These are phyloP conservation scores for Leptura quadrifasciata DNA, from an alignment of 2,888 invertebrate genomes.

Conservation along the genomic window DNA sequence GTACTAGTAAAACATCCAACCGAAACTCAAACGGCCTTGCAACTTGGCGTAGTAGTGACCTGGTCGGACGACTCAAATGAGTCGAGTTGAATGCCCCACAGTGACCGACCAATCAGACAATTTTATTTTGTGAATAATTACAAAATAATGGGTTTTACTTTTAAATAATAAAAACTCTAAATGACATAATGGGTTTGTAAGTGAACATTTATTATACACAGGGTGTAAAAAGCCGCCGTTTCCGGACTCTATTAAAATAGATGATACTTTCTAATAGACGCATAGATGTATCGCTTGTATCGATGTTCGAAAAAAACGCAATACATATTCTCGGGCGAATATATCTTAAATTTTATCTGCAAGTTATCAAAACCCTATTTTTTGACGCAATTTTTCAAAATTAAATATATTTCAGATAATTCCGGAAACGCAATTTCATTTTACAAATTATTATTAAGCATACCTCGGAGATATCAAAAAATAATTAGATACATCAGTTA, in stretches of 20 bases:
- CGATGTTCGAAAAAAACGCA: background rate
- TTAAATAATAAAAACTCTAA: constrained; percentile 38
- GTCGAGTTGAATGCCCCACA: constrained; percentile 64
- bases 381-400: background rate
- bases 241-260: background rate
- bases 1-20: constrained; percentile 35
- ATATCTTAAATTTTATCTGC: background rate
- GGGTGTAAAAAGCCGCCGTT: constrained; percentile 5
- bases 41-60: constrained; percentile 63
- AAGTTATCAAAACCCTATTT: too few relatives aligned
- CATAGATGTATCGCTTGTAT: background rate
- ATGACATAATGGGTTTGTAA: constrained; percentile 35
- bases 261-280: constrained; percentile 14
- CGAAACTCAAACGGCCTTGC: constrained; percentile 60
- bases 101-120: constrained; percentile 65
- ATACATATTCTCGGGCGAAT: background rate
- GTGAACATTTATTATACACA: constrained; percentile 19
- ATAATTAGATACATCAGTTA: background rate
- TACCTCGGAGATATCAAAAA: background rate
- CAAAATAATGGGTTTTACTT: constrained; percentile 47
- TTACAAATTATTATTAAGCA: background rate
- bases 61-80: constrained; percentile 64
- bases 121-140: constrained; percentile 62
- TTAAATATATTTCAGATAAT: background rate
- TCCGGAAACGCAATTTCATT: background rate